Evolutionary conservation across 2,797 vertebrate genomes (phyloP).

Genomic region (Helostoma temminkii): DNA sequence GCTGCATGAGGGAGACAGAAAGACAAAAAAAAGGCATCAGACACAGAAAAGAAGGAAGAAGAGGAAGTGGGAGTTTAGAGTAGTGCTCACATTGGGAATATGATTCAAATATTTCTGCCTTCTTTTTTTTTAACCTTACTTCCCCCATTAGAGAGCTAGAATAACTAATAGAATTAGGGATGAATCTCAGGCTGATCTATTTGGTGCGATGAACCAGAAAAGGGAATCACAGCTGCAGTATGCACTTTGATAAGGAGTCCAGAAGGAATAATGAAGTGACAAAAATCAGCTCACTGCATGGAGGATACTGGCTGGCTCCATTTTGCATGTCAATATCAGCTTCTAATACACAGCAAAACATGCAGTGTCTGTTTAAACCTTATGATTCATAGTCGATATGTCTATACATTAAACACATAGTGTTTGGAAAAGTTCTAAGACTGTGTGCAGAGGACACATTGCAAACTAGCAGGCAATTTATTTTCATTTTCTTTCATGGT

Average conservation of each 20-base stretch:
- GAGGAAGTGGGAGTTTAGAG: slow-evolving; percentile 9
- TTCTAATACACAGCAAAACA: slow-evolving; percentile 1
- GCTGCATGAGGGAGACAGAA: slow-evolving; percentile 12
- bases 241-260: slow-evolving; percentile 72
- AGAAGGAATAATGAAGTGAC: slow-evolving; percentile 69
- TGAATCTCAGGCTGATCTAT: slow-evolving; percentile 63
- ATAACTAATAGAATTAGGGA: slow-evolving; percentile 66
- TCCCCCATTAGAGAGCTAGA: slow-evolving; percentile 47
- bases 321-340: slow-evolving; percentile 25
- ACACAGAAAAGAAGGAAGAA: slow-evolving; percentile 23
- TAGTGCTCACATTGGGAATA: slow-evolving; percentile 34
- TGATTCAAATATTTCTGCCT: slow-evolving; percentile 38
- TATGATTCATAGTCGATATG: slow-evolving; percentile 16
- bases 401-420: background rate
- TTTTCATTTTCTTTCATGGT: slow-evolving; percentile 17
- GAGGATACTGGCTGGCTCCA: slow-evolving; percentile 20
- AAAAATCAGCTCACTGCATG: slow-evolving; percentile 33
- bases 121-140: slow-evolving; percentile 38
- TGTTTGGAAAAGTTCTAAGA: background rate
- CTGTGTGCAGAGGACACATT: background rate
- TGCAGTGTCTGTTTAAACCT: slow-evolving; percentile 2
- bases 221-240: slow-evolving; percentile 60
- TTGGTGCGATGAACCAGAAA: slow-evolving; percentile 64
- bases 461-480: slow-evolving; percentile 5
- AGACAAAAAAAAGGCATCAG: slow-evolving; percentile 25